phyloP scores from a whole-genome alignment of 2,888 invertebrate genomes.

The Lottia scabra region DNA sequence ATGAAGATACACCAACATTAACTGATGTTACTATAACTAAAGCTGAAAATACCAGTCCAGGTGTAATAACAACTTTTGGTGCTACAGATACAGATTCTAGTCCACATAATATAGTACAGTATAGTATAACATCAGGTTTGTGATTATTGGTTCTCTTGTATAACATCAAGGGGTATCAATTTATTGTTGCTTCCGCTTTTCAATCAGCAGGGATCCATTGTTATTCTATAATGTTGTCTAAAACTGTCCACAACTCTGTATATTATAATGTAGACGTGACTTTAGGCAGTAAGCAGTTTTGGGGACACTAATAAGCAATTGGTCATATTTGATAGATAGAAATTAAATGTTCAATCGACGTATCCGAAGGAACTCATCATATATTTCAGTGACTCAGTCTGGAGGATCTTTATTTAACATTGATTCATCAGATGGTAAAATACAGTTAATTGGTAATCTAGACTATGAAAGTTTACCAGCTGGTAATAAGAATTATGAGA shows the following conservation, averaged over 20 bases:
- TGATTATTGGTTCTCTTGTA: neutral
- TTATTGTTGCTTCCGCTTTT: no score
- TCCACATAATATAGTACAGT: slow-evolving; percentile 36
- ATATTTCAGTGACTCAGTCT: slow-evolving; percentile 43
- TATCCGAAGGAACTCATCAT: no score
- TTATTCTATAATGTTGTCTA: no score
- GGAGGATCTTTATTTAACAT: slow-evolving; percentile 48
- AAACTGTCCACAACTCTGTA: no score
- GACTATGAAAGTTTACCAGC: slow-evolving; percentile 37
- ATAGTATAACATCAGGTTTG: slow-evolving; percentile 40
- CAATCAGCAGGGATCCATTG: no score
- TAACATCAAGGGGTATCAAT: no score
- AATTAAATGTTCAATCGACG: no score
- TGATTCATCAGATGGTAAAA: slow-evolving; percentile 41
- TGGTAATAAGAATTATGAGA: slow-evolving; percentile 35
- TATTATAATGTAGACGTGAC: no score
- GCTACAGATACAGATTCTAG: slow-evolving; percentile 43
- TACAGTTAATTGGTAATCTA: slow-evolving; percentile 35
- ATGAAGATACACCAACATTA: slow-evolving; percentile 51
- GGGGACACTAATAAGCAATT: no score
- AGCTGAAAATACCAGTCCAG: slow-evolving; percentile 32
- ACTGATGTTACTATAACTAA: slow-evolving; percentile 22
- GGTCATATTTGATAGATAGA: no score
- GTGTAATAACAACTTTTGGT: slow-evolving; percentile 29
- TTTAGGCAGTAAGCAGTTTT: no score